Conservation (phyloP, 2,888 invertebrate species). For the Anoncus sp. region DNA sequence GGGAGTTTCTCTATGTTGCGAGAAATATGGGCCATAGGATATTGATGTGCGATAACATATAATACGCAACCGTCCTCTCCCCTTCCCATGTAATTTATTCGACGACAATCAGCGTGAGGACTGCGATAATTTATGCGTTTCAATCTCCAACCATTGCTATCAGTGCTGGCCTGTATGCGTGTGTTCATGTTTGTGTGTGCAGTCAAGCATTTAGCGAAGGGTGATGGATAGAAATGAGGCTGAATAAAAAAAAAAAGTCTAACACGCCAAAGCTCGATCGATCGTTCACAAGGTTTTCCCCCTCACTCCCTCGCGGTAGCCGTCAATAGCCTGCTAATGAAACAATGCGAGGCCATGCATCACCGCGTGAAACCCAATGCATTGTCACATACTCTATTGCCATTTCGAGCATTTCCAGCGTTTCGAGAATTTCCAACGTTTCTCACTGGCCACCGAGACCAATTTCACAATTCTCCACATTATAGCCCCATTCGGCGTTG, state of each 20-base stretch:
- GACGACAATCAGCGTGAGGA: slow-evolving; percentile 64
- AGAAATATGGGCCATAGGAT: slow-evolving; percentile 44
- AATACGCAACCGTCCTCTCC: neutral
- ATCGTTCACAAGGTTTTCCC: slow-evolving; percentile 47
- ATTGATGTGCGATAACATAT: slow-evolving; percentile 69
- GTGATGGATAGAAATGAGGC: neutral
- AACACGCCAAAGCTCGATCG: slow-evolving; percentile 35
- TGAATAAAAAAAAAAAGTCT: slow-evolving; percentile 31
- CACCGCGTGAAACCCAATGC: slow-evolving; percentile 51
- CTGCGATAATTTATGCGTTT: slow-evolving; percentile 68
- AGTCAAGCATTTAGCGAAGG: slow-evolving; percentile 15
- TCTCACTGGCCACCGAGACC: slow-evolving; percentile 33
- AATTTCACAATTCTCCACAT: slow-evolving; percentile 51
- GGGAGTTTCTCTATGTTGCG: neutral
- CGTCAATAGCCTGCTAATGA: slow-evolving; percentile 72
- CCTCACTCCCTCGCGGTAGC: slow-evolving; percentile 21
- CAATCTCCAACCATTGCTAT: slow-evolving; percentile 45
- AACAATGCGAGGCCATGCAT: slow-evolving; percentile 68
- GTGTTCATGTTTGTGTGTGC: neutral
- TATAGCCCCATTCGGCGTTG: slow-evolving; percentile 16
- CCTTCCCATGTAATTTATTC: slow-evolving; percentile 68
- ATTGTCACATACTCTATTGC: slow-evolving; percentile 46
- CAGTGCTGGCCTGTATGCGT: neutral
- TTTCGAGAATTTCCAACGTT: slow-evolving; percentile 39
- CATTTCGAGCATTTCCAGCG: slow-evolving; percentile 29